A percentile compares a stretch with the other conserved stretches of the same genome.
These are phyloP conservation scores for Thinocorus orbignyianus DNA, from an alignment of 2,113 vertebrate genomes.

Conservation along the genomic window DNA sequence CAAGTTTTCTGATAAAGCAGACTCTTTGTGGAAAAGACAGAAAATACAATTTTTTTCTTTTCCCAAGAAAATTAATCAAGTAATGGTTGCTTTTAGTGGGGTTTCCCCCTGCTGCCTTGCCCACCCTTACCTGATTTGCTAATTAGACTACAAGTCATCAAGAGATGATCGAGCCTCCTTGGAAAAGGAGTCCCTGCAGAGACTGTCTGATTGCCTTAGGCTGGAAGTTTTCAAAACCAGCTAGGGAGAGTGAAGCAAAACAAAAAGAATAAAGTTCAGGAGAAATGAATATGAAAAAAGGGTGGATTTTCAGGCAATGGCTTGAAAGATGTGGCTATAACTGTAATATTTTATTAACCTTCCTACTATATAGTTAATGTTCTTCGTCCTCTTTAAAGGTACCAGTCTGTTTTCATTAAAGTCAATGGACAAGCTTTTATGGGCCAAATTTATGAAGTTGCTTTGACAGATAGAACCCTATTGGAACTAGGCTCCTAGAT, in stretches of 20 bases:
- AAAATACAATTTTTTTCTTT: background rate
- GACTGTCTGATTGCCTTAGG: background rate
- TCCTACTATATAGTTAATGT: background rate
- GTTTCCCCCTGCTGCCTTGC: conserved; percentile 26
- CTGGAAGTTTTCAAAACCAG: background rate
- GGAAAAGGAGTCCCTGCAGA: background rate
- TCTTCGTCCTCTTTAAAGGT: background rate
- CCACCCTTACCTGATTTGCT: background rate
- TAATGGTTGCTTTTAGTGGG: background rate
- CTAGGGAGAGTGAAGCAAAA: background rate
- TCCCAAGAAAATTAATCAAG: conserved; percentile 23
- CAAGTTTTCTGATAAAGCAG: background rate
- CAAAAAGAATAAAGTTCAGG: background rate
- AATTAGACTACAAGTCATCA: conserved; percentile 13
- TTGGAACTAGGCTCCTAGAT: background rate
- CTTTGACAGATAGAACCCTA: background rate
- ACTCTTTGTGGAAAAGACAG: background rate
- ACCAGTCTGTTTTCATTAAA: background rate
- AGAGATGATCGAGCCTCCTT: background rate
- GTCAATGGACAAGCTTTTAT: background rate
- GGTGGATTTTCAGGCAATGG: background rate
- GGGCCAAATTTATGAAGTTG: background rate
- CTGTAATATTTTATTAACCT: background rate
- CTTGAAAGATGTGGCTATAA: background rate
- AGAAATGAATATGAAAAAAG: background rate